Percentiles rank a stretch among this genome's conserved stretches.
phyloP scores from a whole-genome alignment of 2,113 vertebrate genomes.

The Ascaphus truei region DNA sequence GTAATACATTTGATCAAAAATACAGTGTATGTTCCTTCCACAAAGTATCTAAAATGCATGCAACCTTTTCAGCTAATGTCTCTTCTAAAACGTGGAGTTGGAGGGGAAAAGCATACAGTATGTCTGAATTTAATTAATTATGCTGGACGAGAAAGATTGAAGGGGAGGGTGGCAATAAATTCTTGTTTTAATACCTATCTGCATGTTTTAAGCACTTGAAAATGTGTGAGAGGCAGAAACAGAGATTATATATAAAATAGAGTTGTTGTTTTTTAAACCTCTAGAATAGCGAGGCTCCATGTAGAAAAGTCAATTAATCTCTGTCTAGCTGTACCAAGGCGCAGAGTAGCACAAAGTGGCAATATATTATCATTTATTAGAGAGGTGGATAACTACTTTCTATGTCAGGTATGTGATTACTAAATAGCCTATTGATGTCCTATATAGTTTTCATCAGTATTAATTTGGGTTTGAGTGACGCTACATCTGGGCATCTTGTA shows the following conservation, averaged over 20 bases:
- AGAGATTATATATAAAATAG: not conserved
- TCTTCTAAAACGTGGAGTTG: not conserved
- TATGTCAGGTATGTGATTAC: not conserved
- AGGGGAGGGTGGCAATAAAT: no score
- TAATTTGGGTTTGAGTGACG: conserved; percentile 9
- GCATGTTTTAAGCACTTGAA: not conserved
- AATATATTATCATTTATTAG: conserved; percentile 35
- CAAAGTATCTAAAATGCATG: no score
- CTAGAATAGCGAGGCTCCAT: not conserved
- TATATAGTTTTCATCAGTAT: conserved; percentile 2
- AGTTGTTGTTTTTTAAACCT: not conserved
- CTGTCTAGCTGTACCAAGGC: conserved; percentile 15
- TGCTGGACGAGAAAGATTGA: not conserved
- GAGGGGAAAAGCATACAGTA: not conserved
- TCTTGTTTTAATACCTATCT: not conserved
- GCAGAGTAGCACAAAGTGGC: not conserved
- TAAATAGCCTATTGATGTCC: conserved; percentile 25
- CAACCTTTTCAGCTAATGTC: no score
- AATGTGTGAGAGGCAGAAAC: not conserved
- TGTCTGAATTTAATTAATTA: not conserved
- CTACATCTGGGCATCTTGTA: not conserved
- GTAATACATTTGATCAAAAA: not conserved
- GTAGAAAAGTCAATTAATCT: conserved; percentile 28
- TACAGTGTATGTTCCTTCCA: no score
- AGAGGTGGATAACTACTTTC: conserved; percentile 16